These are phyloP conservation scores for Thryonomys swinderianus DNA, from an alignment of 2,113 vertebrate species.

Conservation along the genomic window DNA sequence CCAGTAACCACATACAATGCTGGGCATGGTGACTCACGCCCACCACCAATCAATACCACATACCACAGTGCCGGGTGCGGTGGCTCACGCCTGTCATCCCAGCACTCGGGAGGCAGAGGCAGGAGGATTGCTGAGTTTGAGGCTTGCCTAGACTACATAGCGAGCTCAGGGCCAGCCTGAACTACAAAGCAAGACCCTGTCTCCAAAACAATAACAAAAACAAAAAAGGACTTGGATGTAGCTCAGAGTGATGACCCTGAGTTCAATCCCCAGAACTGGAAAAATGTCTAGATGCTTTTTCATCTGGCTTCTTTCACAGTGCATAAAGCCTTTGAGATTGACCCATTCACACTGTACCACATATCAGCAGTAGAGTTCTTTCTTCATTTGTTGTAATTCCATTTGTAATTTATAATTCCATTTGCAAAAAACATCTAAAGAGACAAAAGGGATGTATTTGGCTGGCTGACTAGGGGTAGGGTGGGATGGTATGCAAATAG, in stretches of 20 bases:
- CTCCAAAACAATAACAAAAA: too few species aligned
- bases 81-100: too few species aligned
- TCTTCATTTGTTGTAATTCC: neutral
- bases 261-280: neutral
- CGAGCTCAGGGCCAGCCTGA: too few species aligned
- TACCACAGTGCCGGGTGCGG: too few species aligned
- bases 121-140: too few species aligned
- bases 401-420: neutral
- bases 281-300: neutral
- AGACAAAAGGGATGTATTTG: neutral
- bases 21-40: too few species aligned
- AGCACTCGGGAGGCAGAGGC: too few species aligned
- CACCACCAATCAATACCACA: too few species aligned
- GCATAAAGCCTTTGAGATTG: neutral
- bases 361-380: neutral
- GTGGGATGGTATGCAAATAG: neutral
- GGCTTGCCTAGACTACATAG: too few species aligned
- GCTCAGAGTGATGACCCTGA: neutral
- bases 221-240: neutral
- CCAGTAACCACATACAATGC: too few species aligned
- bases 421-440: neutral
- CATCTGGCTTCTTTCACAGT: neutral
- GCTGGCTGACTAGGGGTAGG: neutral
- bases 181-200: too few species aligned
- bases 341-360: neutral